phyloP scores from a whole-genome alignment of 1,140 invertebrate species.

The Hypothenemus hampei region DNA sequence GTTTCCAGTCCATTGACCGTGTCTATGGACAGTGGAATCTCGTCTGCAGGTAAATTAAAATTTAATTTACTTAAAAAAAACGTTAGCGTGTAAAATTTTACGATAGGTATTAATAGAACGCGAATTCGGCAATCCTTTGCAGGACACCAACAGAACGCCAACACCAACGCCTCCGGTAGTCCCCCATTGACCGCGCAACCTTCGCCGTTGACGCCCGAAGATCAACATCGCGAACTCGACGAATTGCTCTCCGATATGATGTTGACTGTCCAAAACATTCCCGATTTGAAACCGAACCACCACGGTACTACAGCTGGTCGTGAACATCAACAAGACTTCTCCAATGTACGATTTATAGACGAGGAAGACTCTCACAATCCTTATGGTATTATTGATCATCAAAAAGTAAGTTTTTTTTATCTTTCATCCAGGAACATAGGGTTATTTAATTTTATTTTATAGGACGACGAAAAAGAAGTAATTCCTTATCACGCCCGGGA shows the following conservation, averaged over 20 bases:
- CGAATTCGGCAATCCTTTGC: conserved; percentile 21
- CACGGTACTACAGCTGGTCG: conserved; percentile 43
- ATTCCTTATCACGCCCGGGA: conserved; percentile 79
- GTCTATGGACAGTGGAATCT: conserved; percentile 81
- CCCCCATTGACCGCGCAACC: conserved; percentile 43
- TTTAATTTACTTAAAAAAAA: too few relatives aligned
- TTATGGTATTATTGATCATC: conserved; percentile 48
- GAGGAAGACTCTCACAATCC: conserved; percentile 60
- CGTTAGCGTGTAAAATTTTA: too few relatives aligned
- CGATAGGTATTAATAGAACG: not conserved
- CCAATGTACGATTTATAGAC: conserved; percentile 44
- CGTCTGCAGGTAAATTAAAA: conserved; percentile 53
- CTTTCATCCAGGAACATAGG: not conserved
- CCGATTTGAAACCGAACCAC: conserved; percentile 51
- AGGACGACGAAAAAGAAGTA: conserved; percentile 50
- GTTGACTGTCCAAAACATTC: conserved; percentile 72
- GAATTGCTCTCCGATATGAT: conserved; percentile 76
- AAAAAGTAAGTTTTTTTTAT: conserved; percentile 11
- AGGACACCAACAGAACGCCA: conserved; percentile 46
- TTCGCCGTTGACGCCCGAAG: conserved; percentile 44
- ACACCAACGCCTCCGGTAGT: conserved; percentile 44
- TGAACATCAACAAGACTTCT: conserved; percentile 34
- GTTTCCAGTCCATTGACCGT: conserved; percentile 67
- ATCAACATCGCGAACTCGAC: conserved; percentile 60
- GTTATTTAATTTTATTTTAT: not conserved